Percentiles rank a stretch among this genome's conserved stretches.
Conservation (phyloP, 1,140 invertebrate genomes). For the Ceratosolen fusciceps region DNA sequence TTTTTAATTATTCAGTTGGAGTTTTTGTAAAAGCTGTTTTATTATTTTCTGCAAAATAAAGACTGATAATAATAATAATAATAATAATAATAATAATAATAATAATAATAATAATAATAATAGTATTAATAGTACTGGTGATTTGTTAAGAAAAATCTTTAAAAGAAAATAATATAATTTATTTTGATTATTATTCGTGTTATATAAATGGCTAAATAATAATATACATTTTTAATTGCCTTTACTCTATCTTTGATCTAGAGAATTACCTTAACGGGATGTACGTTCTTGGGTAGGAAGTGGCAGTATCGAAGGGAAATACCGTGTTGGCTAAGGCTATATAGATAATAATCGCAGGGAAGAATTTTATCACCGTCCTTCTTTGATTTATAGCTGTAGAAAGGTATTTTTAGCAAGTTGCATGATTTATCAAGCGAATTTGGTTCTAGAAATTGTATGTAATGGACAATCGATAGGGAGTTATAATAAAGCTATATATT, state of each 20-base stretch:
- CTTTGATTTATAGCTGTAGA: slow-evolving; percentile 14
- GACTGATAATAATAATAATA: too few relatives aligned
- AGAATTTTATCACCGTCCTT: slow-evolving; percentile 11
- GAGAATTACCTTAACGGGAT: slow-evolving; percentile 16
- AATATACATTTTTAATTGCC: not conserved
- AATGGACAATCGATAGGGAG: slow-evolving; percentile 29
- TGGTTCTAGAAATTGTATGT: not conserved
- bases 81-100: too few relatives aligned
- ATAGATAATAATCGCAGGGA: slow-evolving; percentile 29
- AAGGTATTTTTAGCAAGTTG: slow-evolving; percentile 18
- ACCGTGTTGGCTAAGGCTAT: not conserved
- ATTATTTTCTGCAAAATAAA: too few relatives aligned
- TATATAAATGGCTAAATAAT: not conserved
- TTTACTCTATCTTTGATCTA: not conserved
- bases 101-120: too few relatives aligned
- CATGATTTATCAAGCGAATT: slow-evolving; percentile 39
- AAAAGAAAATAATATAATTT: not conserved
- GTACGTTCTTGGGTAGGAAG: slow-evolving; percentile 31
- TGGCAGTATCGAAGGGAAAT: slow-evolving; percentile 25
- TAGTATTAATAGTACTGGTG: too few relatives aligned
- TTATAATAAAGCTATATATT: not conserved
- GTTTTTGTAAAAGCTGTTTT: too few relatives aligned
- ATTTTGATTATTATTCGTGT: not conserved
- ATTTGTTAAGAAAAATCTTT: too few relatives aligned
- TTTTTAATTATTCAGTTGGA: too few relatives aligned